Conservation (phyloP, 92 coral and sea anemone genomes). For the Anthopleura xanthogrammica region DNA sequence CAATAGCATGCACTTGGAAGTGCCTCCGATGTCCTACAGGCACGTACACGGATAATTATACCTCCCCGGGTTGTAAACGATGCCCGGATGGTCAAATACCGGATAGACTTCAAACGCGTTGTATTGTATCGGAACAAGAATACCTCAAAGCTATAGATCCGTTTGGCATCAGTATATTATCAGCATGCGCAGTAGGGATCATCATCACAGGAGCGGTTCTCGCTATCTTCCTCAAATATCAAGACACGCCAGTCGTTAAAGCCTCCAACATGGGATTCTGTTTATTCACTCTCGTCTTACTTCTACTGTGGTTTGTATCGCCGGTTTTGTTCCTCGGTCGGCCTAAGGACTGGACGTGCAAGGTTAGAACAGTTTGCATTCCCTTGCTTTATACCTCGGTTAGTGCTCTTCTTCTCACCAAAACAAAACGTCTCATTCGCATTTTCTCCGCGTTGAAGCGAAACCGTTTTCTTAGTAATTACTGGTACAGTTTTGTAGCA, state of each 20-base stretch:
- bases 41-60: slow-evolving; percentile 40
- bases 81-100: slow-evolving; percentile 68
- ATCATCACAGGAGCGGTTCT: slow-evolving; percentile 59
- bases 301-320: slow-evolving; percentile 64
- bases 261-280: slow-evolving; percentile 79
- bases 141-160: slow-evolving; percentile 43
- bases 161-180: slow-evolving; percentile 49
- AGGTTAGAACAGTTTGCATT: slow-evolving; percentile 58
- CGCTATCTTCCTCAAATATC: slow-evolving; percentile 71
- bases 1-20: slow-evolving; percentile 65
- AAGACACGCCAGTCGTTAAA: slow-evolving; percentile 81
- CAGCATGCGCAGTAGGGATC: slow-evolving; percentile 69
- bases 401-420: slow-evolving; percentile 82
- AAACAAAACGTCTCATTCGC: slow-evolving; percentile 85
- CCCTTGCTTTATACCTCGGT: slow-evolving; percentile 77
- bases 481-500: slow-evolving; percentile 78
- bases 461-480: slow-evolving; percentile 80
- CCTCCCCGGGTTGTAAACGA: slow-evolving; percentile 44
- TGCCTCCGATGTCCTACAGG: slow-evolving; percentile 78
- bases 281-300: slow-evolving; percentile 60
- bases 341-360: slow-evolving; percentile 64
- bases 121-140: slow-evolving; percentile 60
- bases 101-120: slow-evolving; percentile 56
- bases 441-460: slow-evolving; percentile 78
- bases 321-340: slow-evolving; percentile 74